Conservation (phyloP, 2,888 invertebrate genomes). For the Disparrhopalites patrizii region DNA sequence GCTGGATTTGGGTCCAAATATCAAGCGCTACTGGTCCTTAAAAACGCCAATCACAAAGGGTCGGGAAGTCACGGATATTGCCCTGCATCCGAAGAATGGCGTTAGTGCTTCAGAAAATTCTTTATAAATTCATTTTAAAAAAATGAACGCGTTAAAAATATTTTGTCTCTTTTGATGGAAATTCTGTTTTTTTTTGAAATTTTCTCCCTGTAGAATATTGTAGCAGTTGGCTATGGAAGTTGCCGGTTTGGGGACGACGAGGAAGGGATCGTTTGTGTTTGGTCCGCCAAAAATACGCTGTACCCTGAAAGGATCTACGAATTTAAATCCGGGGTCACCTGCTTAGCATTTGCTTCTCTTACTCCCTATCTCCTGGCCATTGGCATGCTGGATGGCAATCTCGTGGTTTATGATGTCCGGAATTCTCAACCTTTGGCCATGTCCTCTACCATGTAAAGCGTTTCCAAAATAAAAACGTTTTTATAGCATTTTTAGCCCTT, state of each 20-base stretch:
- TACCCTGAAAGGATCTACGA: slow-evolving; percentile 65
- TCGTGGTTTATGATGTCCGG: slow-evolving; percentile 68
- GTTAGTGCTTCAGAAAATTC: slow-evolving; percentile 19
- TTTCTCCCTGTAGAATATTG: slow-evolving; percentile 56
- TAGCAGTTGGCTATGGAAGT: slow-evolving; percentile 72
- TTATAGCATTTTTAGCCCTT: background rate
- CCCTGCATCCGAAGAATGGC: slow-evolving; percentile 43
- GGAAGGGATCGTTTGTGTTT: slow-evolving; percentile 66
- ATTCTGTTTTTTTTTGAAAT: background rate
- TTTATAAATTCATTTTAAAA: background rate
- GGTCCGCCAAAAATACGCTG: slow-evolving; percentile 71
- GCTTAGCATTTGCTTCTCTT: slow-evolving; percentile 64
- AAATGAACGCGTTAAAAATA: background rate
- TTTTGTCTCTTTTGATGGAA: background rate
- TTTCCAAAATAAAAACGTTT: background rate
- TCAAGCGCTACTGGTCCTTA: slow-evolving; percentile 40
- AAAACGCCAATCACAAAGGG: slow-evolving; percentile 35
- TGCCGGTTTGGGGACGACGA: slow-evolving; percentile 59
- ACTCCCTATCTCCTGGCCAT: slow-evolving; percentile 70
- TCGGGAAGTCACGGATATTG: slow-evolving; percentile 42
- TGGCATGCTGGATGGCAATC: slow-evolving; percentile 68
- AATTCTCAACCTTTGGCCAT: slow-evolving; percentile 16
- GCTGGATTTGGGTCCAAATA: slow-evolving; percentile 17
- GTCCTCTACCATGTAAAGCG: slow-evolving; percentile 28
- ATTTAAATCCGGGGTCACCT: slow-evolving; percentile 63